A percentile compares a stretch with the other conserved stretches of the same genome.
phyloP scores from a whole-genome alignment of 2,113 vertebrate species.

The Scatophagus argus region DNA sequence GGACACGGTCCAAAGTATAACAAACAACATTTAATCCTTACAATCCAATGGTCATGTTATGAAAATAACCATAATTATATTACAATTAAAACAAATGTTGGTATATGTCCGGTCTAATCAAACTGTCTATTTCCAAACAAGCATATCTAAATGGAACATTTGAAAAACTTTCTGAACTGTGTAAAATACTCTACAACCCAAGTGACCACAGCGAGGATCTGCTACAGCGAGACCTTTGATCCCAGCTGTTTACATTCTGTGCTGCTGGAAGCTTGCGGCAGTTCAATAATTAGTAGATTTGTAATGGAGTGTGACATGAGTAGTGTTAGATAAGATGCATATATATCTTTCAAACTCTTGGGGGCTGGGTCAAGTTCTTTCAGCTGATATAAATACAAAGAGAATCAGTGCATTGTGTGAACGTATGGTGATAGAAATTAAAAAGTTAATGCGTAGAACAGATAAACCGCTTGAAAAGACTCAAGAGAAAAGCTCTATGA shows the following conservation, averaged over 20 bases:
- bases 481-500: too few species aligned
- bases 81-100: slow-evolving; percentile 38
- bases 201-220: slow-evolving; percentile 17
- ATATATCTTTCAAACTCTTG: slow-evolving; percentile 39
- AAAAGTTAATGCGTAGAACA: slow-evolving; percentile 38
- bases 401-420: slow-evolving; percentile 82
- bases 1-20: slow-evolving; percentile 44
- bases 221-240: slow-evolving; percentile 52
- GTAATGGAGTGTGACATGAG: slow-evolving; percentile 11
- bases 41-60: slow-evolving; percentile 50
- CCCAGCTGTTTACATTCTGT: slow-evolving; percentile 47
- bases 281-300: slow-evolving; percentile 35
- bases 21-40: slow-evolving; percentile 73
- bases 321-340: slow-evolving; percentile 21
- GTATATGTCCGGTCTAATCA: slow-evolving; percentile 23
- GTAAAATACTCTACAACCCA: slow-evolving; percentile 24
- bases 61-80: slow-evolving; percentile 59
- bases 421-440: slow-evolving; percentile 21
- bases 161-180: slow-evolving; percentile 41
- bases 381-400: slow-evolving; percentile 67
- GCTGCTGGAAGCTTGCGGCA: slow-evolving; percentile 2
- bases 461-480: slow-evolving; percentile 23
- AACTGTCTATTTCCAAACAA: slow-evolving; percentile 35
- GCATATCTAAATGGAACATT: not conserved
- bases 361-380: slow-evolving; percentile 61